Evolutionary conservation across 1,140 invertebrate species (phyloP), one percentile per base, ranked within the genome.

Genomic region (Myzus persicae): DNA sequence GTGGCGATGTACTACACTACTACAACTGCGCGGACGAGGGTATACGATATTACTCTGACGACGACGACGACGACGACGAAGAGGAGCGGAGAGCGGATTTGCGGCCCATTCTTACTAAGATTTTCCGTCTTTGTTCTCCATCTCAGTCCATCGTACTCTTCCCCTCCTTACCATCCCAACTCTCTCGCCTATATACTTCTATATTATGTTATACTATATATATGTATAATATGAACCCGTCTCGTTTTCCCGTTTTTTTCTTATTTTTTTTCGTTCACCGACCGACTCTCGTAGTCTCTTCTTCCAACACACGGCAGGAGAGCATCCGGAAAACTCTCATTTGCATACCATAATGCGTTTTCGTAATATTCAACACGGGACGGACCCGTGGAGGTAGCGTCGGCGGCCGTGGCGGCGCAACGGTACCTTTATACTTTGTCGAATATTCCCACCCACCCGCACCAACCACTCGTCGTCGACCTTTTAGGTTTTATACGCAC

Each of bases 291-390:
- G n/a, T n/a, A 24, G 36, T 38, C 20, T 38, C 38, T 9, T 84
- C 36, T 84, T 38, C 36, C 81, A 24, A 40, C 38, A 40, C 82
- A 26, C 82, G 82, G 40, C 82, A 24, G 40, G 20, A 67, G 42
- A 93, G 36, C 91, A 93, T 84, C 76, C 91, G 67, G 76, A n/a
- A 54, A 93, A 82, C 48, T 84, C 91, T 84, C 91, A 93, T 93
- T 93, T 93, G 91, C 91, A 93, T 93, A 93, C 81, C 91, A 36
- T 93, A 93, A 93, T 93, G 91, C 91, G 67, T 93, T 93, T 84
- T 93, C 81, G 31, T 93, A 82, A 82, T 48, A 91, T 81, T 81
- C 90, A 81, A 91, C 67, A n/a, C 87, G 87, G 46, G n/a, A 89
- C n/a, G 9, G n/a, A 38, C 46, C 36, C 42, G 20, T 36, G 26